Conservation (phyloP, 2,888 invertebrate genomes). For the Synanthedon tipuliformis region DNA sequence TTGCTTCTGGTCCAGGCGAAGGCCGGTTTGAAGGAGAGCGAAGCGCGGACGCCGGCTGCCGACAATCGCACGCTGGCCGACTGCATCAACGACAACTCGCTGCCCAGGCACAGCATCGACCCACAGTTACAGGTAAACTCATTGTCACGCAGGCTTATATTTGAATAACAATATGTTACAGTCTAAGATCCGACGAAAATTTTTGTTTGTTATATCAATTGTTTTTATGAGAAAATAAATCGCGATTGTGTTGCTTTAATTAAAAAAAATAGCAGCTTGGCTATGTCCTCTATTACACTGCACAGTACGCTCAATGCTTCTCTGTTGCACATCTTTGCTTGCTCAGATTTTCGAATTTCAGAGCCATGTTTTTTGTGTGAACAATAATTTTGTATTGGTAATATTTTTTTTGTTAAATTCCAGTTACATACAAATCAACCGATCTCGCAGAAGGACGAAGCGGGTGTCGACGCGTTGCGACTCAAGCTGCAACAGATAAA, state of each 20-base stretch:
- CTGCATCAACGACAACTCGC: slow-evolving; percentile 43
- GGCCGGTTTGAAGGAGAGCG: slow-evolving; percentile 54
- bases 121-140: slow-evolving; percentile 51
- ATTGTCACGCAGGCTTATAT: not conserved
- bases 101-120: slow-evolving; percentile 53
- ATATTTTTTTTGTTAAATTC: slow-evolving; percentile 1
- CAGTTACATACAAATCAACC: slow-evolving; percentile 55
- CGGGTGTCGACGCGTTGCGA: slow-evolving; percentile 57
- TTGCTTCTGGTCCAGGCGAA: slow-evolving; percentile 35
- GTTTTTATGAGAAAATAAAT: too few relatives aligned
- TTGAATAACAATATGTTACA: too few relatives aligned
- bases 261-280: too few relatives aligned
- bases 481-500: slow-evolving; percentile 66
- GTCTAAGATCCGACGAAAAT: too few relatives aligned
- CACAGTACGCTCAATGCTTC: too few relatives aligned
- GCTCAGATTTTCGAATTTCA: too few relatives aligned
- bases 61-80: slow-evolving; percentile 53
- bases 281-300: too few relatives aligned
- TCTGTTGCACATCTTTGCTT: too few relatives aligned
- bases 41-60: slow-evolving; percentile 43
- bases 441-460: slow-evolving; percentile 52
- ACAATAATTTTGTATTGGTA: too few relatives aligned
- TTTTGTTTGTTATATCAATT: too few relatives aligned
- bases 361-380: too few relatives aligned
- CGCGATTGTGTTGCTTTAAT: too few relatives aligned